Conservation (phyloP, 2,113 vertebrate species). For the Stigmatopora nigra region DNA sequence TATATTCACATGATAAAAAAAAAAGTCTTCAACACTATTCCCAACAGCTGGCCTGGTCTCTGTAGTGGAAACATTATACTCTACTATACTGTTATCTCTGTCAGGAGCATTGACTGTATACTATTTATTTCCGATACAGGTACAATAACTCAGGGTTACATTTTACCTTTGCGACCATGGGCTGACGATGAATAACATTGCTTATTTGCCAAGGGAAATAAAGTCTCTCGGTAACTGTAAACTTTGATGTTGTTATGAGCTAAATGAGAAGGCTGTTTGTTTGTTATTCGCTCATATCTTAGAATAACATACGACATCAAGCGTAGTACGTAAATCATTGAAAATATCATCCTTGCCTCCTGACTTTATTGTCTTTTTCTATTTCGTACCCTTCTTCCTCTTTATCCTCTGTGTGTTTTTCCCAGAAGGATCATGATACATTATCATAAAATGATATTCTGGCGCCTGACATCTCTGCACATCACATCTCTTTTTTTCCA, state of each 20-base stretch:
- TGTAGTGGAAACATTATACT: not conserved
- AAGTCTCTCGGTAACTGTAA: not conserved
- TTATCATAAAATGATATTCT: constrained; percentile 14
- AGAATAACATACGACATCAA: not conserved
- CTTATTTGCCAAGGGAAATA: not conserved
- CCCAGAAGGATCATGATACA: constrained; percentile 4
- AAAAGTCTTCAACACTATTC: not conserved
- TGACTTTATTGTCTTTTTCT: constrained; percentile 20
- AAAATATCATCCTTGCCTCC: constrained; percentile 1
- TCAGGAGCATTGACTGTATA: not conserved
- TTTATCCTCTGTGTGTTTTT: constrained; percentile 1
- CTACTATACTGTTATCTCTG: not conserved
- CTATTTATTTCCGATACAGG: not conserved
- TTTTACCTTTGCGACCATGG: not conserved
- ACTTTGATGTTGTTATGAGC: not conserved
- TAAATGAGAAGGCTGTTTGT: not conserved
- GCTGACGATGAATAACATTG: not conserved
- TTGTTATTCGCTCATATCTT: not conserved
- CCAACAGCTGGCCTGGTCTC: not conserved
- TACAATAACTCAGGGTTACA: constrained; percentile 1
- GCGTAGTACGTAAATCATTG: constrained; percentile 1
- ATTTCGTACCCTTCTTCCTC: constrained; percentile 3
- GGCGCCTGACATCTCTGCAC: not conserved
- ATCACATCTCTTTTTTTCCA: not conserved
- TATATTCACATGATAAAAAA: not conserved